Base-by-base conservation (phyloP, 1,140 invertebrate species). In the Drosophila chauvacae region DNA sequence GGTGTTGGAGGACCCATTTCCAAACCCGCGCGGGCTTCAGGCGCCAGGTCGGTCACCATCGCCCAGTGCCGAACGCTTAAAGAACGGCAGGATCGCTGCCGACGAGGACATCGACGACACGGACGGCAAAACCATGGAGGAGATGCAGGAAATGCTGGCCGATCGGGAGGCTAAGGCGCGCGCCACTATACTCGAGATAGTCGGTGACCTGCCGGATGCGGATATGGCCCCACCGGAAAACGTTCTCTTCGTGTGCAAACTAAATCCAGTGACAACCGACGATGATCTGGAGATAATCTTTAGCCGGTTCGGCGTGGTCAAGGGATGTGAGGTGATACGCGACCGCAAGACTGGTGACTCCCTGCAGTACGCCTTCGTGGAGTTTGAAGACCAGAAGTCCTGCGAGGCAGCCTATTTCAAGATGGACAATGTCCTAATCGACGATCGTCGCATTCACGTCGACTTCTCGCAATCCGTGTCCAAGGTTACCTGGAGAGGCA, bases 351-450 rank as follows among this genome's bases (percentile, higher is more conserved):
- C 97, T 4, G 96, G 96, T 10, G 98, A 99, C 91, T 99, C 98
- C 0, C 93, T 99, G 55, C 99, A 99, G 90, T 99, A 99, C 93
- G 99, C 98, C 4, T 99, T 99, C 92, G 97, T 99, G 79, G 99
- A 99, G 93, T 99, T 99, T 94, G 97, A 97, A 70, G 96, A 98
- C 73, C 95, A 96, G 80, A 96, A 99, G 92, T 95, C 98, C 11
- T 99, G 99, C 94, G 99, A 99, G 94, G 96, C 97, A 79, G 99
- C 99, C 4, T 99, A 98, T 93, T 99, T 99, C 83, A 99, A 99
- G 94, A 99, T 99, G 99, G 98, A 99, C 90, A 99, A 99, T 94
- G 98, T 99, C 0, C 93, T 99, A 0, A 99, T 99, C 83, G 99
- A 99, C 93, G 99, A 99, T 92, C 93, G 99, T 50, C 94, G 99